Evolutionary conservation across 37 sponge, comb jelly and placozoan genomes (phyloP).

Genomic region (Beroe forskalii): DNA sequence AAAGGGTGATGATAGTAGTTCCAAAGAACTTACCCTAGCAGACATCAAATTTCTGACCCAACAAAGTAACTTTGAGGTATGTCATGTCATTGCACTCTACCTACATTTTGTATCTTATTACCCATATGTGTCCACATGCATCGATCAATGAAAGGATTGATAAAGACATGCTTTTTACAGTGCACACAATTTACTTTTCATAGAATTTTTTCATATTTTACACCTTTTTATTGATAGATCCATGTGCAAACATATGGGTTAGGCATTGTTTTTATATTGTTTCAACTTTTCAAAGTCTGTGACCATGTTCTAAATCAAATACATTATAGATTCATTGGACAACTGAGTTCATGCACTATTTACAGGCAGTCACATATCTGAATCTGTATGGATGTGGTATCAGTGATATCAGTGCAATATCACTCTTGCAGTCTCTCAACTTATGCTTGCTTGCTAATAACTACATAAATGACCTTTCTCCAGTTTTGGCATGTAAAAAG

Average conservation of each 20-base stretch:
- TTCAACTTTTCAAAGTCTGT: too few species aligned
- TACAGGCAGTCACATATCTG: neutral
- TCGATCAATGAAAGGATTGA: too few species aligned
- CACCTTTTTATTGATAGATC: too few species aligned
- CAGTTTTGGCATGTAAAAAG: slow-evolving; percentile 73
- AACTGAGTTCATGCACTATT: too few species aligned
- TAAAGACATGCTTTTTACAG: too few species aligned
- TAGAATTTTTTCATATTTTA: too few species aligned
- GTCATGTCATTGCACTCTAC: neutral
- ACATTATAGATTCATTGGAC: too few species aligned
- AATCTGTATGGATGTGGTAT: slow-evolving; percentile 13
- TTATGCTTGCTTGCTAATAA: slow-evolving; percentile 72
- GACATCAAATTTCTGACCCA: slow-evolving; percentile 4
- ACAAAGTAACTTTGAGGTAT: neutral
- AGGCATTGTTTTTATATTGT: neutral
- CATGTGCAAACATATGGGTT: neutral
- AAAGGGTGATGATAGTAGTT: neutral
- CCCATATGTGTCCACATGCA: too few species aligned
- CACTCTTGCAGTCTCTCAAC: slow-evolving; percentile 50
- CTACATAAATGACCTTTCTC: slow-evolving; percentile 71
- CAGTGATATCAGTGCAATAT: neutral
- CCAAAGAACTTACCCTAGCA: neutral
- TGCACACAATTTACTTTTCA: too few species aligned
- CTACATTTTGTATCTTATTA: too few species aligned
- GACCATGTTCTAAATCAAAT: too few species aligned